Base-by-base conservation (phyloP, 2,888 invertebrate genomes). In the Calameuta filiformis region DNA sequence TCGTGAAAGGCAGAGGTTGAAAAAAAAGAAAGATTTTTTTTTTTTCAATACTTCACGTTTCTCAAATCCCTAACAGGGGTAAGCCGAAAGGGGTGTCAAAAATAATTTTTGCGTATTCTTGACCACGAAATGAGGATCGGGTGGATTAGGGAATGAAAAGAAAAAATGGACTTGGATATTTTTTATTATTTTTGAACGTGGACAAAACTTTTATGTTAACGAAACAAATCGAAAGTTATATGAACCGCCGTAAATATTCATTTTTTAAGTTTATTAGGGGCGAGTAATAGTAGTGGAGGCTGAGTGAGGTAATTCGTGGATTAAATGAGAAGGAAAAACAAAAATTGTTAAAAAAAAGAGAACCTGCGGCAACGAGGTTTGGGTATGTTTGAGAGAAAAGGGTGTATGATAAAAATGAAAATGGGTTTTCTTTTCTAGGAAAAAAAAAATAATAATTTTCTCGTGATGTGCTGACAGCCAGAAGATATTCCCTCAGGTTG, bases 401-500 rank as follows among this genome's bases (percentile, higher is more conserved):
- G 9, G 56, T 23, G 56, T 56, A 23, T 23, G 56, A 9, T 56
- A 9, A 56, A 9, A 23, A 56, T 56, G 2, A 56, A 23, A 23
- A 9, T 9, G 56, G 9, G 23, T 9, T 56, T 56, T 15, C 2
- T 71, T 71, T 71, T 71, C 71, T 12, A 71, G 33, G 2, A 71
- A 79, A 75, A 80, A 73, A 33, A 75, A 80, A 73, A 79, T 82
- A 73, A 79, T 82, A 85, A 35, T 35, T 35, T 85, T 79, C 78
- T 11, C 73, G 30, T 69, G 79, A 77, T 79, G 79, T 76, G 69
- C 75, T 74, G 77, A 81, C 79, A 76, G 37, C 33, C 68, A 69
- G 34, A 76, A 83, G 80, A 81, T 85, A 83, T 84, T 83, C 82
- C 76, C 79, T 79, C 79, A 71, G 76, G 75, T 76, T 69, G 69